Percentiles rank a stretch among this genome's conserved stretches.
Evolutionary conservation across 2,888 invertebrate genomes (phyloP).

Genomic region (Hypena proboscidalis): DNA sequence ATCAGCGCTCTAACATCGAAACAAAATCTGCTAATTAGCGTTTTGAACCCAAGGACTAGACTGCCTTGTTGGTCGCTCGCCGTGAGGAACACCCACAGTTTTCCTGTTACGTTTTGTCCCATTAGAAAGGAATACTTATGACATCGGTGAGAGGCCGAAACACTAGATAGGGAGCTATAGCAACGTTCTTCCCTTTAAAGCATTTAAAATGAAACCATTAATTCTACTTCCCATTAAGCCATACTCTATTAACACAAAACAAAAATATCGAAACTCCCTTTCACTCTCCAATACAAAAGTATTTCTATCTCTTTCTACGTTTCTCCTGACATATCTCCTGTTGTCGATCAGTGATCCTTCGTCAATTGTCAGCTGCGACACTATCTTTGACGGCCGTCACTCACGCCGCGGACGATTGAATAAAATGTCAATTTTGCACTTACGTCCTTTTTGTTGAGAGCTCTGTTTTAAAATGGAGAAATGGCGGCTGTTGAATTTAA

Average conservation of each 20-base stretch:
- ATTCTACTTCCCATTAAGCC: conserved; percentile 6
- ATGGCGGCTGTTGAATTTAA: neutral
- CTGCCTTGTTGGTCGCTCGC: too few relatives aligned
- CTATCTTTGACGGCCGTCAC: conserved; percentile 73
- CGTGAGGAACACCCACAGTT: too few relatives aligned
- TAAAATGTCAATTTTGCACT: conserved; percentile 67
- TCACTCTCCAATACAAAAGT: conserved; percentile 17
- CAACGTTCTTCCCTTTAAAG: neutral
- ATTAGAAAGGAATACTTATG: too few relatives aligned
- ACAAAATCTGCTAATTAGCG: too few relatives aligned
- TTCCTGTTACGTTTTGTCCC: too few relatives aligned
- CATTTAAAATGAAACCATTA: neutral
- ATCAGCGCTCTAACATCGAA: too few relatives aligned
- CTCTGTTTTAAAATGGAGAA: conserved; percentile 13
- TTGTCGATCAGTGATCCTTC: conserved; percentile 70
- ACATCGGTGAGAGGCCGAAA: too few relatives aligned
- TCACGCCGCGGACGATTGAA: conserved; percentile 63
- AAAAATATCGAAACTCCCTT: conserved; percentile 6
- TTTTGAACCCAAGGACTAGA: too few relatives aligned
- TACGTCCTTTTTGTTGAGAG: conserved; percentile 38
- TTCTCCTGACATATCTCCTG: conserved; percentile 54
- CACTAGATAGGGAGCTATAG: neutral
- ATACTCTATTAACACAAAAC: conserved; percentile 8
- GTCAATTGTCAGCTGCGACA: conserved; percentile 68
- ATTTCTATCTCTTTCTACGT: conserved; percentile 46